phyloP scores from a whole-genome alignment of 2,113 vertebrate genomes.

The Brachypodius melanocephalos region DNA sequence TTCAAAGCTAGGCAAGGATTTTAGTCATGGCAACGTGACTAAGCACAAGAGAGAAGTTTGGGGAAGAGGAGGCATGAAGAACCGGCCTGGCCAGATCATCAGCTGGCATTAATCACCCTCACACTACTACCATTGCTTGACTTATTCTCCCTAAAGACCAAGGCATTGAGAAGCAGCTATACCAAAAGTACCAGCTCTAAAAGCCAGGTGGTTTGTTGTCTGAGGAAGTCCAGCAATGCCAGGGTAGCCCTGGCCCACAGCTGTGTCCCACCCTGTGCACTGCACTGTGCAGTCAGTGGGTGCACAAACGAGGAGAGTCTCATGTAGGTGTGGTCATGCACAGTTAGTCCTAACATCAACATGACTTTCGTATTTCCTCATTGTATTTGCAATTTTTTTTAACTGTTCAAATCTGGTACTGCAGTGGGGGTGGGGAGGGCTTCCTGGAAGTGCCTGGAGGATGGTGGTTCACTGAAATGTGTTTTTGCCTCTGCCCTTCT shows the following conservation, averaged over 20 bases:
- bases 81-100: neutral
- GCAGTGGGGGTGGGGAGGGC: neutral
- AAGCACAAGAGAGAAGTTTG: neutral
- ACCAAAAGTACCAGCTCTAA: neutral
- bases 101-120: neutral
- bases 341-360: neutral
- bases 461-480: neutral
- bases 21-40: neutral
- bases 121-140: neutral
- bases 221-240: neutral
- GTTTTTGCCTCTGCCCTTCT: neutral
- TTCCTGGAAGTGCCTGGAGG: neutral
- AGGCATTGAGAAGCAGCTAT: neutral
- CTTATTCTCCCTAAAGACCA: neutral
- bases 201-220: neutral
- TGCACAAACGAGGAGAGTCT: neutral
- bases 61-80: neutral
- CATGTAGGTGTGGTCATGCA: neutral
- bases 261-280: accelerated
- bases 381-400: neutral
- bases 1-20: neutral
- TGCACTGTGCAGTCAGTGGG: neutral
- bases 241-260: neutral
- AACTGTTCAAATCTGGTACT: neutral
- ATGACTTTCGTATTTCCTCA: neutral